Base-by-base conservation (phyloP, 2,113 vertebrate genomes). In the Zosterops lateralis region DNA sequence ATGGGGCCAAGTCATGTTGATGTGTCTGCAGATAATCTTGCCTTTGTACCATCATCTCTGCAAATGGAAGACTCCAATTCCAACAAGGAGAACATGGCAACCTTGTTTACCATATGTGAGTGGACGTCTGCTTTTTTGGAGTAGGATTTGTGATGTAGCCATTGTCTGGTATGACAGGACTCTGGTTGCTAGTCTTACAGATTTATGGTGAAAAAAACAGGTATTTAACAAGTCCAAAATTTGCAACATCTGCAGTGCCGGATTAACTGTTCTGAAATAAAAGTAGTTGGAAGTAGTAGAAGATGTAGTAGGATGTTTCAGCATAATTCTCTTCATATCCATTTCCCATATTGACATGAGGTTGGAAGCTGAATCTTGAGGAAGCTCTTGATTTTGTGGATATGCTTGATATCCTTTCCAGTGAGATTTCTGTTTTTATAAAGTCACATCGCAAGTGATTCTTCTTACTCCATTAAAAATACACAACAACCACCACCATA, bases 51-150 rank as follows among this genome's bases (percentile, higher is more conserved):
- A 38, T 97, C 99, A 53, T 98, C 98, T 14, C 97, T 99, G 88
- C 99, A 99, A 94, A 98, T 99, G 65, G 99, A 99, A 93, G 98
- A 99, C 88, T 99, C 99, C 84, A 98, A 98, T 67, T 98, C 99
- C 19, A 99, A 99, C 97, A 99, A 99, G 96, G 99, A 99, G 95
- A 99, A 98, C 94, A 98, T 99, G 98, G 98, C 98, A 62, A 97
- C 98, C 10, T 98, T 99, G 88, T 99, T 98, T 97, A 99, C 98
- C 78, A 98, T 99, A 95, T 99, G 99, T 99, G 96, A 99, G 98
- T 98, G 68, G 87, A 65, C 84, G 36, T 86, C 66, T 84, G 66
- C 72, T 92, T 93, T 80, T 36, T 83, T 32, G 26, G 95, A 47
- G 15, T 53, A 17, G 64, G 32, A 32, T 40, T 85, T 80, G 40